Evolutionary conservation across 2,888 invertebrate species (phyloP).

Genomic region (Mellilla xanthometata): DNA sequence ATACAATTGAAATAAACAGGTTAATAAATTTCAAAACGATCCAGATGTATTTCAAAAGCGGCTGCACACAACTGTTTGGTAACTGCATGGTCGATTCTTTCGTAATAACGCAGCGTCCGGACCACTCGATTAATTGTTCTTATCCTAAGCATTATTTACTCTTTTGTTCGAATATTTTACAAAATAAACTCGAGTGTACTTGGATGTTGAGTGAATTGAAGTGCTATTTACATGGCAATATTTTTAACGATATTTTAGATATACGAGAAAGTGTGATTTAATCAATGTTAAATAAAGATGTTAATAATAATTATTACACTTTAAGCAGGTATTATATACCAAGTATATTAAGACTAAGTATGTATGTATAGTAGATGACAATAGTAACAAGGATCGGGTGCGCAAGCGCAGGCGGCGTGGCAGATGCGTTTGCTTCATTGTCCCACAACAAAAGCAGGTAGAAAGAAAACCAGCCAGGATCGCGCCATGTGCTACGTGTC

Average conservation of each 20-base stretch:
- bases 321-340: conserved; percentile 30
- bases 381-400: conserved; percentile 44
- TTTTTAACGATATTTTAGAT: neutral
- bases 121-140: conserved; percentile 79
- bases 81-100: conserved; percentile 71
- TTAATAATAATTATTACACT: no score
- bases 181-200: conserved; percentile 25
- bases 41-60: conserved; percentile 79
- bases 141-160: conserved; percentile 57
- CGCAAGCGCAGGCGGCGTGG: conserved; percentile 59
- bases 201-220: conserved; percentile 32
- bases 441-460: conserved; percentile 78
- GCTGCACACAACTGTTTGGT: conserved; percentile 75
- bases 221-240: neutral
- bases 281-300: no score
- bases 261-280: no score
- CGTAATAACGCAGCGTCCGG: conserved; percentile 78
- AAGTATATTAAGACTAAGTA: conserved; percentile 25
- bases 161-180: conserved; percentile 55
- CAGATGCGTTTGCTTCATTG: conserved; percentile 75
- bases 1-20: conserved; percentile 71
- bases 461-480: conserved; percentile 51
- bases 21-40: conserved; percentile 82
- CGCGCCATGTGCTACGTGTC: conserved; percentile 79
- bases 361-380: conserved; percentile 41